Evolutionary conservation across 2,113 vertebrate genomes (phyloP), one percentile per base, ranked within the genome.

Genomic region (Aramus guarauna): DNA sequence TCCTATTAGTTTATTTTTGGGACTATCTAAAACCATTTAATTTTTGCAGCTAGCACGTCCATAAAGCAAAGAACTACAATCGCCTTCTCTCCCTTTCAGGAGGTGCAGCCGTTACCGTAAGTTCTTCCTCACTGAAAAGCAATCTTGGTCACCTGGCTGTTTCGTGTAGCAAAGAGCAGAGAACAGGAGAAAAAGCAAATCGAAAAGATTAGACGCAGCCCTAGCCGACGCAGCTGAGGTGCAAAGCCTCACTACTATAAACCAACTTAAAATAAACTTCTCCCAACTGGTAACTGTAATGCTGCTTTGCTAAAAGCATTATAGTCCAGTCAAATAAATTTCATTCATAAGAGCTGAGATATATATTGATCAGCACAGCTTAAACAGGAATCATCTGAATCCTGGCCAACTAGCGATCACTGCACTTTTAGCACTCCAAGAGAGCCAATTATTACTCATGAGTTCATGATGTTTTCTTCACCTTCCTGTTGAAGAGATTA

Each of bases 391-490:
- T 29, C 69, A 41, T 41, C 62, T 34, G 90, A 85, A 53, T 17
- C 71, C 32, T 53, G 5, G 90, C 90, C 94, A 69, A 62, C 24
- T 6, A 77, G 62, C 24, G 5, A 85, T 62, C 29, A 1, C 85
- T 86, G 94, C 95, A 64, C 90, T 96, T 30, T 14, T 3, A 86
- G 85, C 91, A 21, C 92, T 94, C 94, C 76, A 18, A 29, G 86
- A 88, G 88, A 92, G 92, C 92, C 96, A 95, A 77, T 93, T 92
- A 92, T 91, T 94, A 86, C 97, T 94, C 94, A 89, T 56, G 94
- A 94, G 91, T 96, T 95, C 91, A 94, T 52, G 84, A 91, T 94
- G 95, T 95, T 97, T 96, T 96, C 96, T 95, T 96, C 96, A 94
- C 95, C 96, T 96, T 96, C 94, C 95, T 94, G 95, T 20, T 94